A percentile compares a stretch with the other conserved stretches of the same genome.
Conservation (phyloP, 2,888 invertebrate species). For the Drosophila mimica region DNA sequence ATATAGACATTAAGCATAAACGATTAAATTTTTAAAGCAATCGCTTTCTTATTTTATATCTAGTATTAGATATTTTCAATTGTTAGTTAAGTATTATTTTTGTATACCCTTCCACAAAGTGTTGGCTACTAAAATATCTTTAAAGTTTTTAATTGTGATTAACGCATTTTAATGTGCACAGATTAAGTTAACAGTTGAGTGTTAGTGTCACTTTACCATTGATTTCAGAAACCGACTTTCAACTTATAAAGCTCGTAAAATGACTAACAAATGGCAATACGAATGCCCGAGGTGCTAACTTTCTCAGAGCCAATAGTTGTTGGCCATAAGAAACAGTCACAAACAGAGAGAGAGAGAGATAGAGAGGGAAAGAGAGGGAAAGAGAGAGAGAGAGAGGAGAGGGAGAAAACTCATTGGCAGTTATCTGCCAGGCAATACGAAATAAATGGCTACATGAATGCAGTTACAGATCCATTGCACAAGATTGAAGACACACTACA, state of each 20-base stretch:
- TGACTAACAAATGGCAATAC: conserved; percentile 27
- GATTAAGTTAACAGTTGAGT: conserved; percentile 23
- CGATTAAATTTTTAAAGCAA: neutral
- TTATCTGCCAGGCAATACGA: conserved; percentile 65
- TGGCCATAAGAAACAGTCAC: conserved; percentile 28
- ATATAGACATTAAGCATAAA: neutral
- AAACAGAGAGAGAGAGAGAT: neutral
- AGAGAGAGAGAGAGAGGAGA: conserved; percentile 10
- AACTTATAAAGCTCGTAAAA: conserved; percentile 20
- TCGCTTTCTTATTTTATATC: neutral
- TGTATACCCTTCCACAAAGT: neutral
- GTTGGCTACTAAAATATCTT: neutral
- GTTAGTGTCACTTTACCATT: conserved; percentile 18
- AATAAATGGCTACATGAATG: conserved; percentile 70
- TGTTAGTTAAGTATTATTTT: neutral
- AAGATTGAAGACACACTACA: conserved; percentile 63
- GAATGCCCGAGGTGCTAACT: conserved; percentile 12
- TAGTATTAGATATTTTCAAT: neutral
- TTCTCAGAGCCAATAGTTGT: conserved; percentile 26
- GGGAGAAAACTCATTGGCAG: conserved; percentile 45
- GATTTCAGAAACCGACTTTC: conserved; percentile 7
- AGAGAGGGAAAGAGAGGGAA: neutral
- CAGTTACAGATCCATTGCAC: conserved; percentile 68
- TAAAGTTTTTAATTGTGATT: neutral
- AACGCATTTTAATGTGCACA: neutral